A percentile compares a stretch with the other conserved stretches of the same genome.
Conservation (phyloP, 2,888 invertebrate species). For the Lepidonotus clava region DNA sequence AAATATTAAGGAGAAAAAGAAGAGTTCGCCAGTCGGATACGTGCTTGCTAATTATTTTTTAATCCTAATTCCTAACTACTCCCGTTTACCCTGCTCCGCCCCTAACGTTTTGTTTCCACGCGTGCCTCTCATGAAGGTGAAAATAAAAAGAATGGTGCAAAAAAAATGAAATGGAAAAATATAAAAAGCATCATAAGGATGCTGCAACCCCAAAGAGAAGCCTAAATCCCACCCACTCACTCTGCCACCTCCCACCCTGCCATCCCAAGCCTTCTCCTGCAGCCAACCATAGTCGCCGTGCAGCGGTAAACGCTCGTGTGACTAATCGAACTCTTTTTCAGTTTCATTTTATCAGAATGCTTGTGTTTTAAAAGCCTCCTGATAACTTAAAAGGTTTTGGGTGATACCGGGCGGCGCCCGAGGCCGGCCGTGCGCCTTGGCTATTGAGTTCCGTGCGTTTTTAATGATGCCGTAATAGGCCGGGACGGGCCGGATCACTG, state of each 20-base stretch:
- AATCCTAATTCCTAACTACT: too few species aligned
- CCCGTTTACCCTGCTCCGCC: too few species aligned
- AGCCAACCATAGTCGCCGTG: neutral
- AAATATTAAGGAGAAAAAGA: too few species aligned
- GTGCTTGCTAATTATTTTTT: too few species aligned
- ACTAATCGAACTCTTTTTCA: slow-evolving; percentile 4
- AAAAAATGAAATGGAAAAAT: too few species aligned
- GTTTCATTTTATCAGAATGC: slow-evolving; percentile 10
- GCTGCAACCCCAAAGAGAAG: too few species aligned
- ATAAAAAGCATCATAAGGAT: too few species aligned
- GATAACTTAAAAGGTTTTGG: slow-evolving; percentile 32
- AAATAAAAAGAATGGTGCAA: too few species aligned
- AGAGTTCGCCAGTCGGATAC: too few species aligned
- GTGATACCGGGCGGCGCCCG: neutral
- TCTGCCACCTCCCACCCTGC: neutral
- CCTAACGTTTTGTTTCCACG: too few species aligned
- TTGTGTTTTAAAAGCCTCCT: slow-evolving; percentile 34
- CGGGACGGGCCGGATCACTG: neutral
- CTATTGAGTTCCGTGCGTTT: neutral
- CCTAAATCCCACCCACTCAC: too few species aligned
- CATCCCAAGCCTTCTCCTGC: neutral
- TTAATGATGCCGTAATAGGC: neutral
- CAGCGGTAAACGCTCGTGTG: neutral
- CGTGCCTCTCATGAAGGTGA: too few species aligned
- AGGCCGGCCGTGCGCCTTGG: neutral